Evolutionary conservation across 2,888 invertebrate species (phyloP), one percentile per base, ranked within the genome.

Genomic region (Oligia latruncula): DNA sequence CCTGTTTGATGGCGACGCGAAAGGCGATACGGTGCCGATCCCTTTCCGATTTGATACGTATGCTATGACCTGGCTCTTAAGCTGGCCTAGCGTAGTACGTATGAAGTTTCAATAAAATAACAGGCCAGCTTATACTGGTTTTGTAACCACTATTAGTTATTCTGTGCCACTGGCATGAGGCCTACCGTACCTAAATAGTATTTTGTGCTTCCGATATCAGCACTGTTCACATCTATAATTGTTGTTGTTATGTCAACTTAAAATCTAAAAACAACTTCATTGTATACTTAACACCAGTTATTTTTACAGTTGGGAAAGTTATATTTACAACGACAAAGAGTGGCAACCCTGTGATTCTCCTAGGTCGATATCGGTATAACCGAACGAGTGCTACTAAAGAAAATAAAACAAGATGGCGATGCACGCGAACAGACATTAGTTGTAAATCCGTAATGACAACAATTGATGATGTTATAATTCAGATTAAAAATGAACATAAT

Each of bases 361-460:
- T n/a, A 1, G 77, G 46, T 49, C 43, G 46, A 15, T 78, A 66
- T 55, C 77, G 78, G 6, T 77, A 77, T n/a, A 77, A 66, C 15
- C 78, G 77, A 0, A 17, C 46, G 0, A 76, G 64, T 64, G 40
- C 20, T 64, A 6, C 62, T 40, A 60, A 40, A 20, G 23, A 20
- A 3, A n/a, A n/a, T 13, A 71, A 20, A 64, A 1, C 71, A 13
- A 40, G 71, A 64, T 71, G 71, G 71, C 20, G 71, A 20, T 74
- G 73, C 68, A 74, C 67, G 15, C 35, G 80, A 20, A 68, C 70
- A 40, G 68, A 52, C 13, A 70, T 74, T 8, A 87, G 88, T 23
- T 90, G 90, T 73, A 88, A 75, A 65, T 88, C 89, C 65, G 87
- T 86, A 2, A 81, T 91, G 46, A 85, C 84, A 15, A 91, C 90